phyloP scores from a whole-genome alignment of 2,113 vertebrate species.

The Hepsetus odoe region DNA sequence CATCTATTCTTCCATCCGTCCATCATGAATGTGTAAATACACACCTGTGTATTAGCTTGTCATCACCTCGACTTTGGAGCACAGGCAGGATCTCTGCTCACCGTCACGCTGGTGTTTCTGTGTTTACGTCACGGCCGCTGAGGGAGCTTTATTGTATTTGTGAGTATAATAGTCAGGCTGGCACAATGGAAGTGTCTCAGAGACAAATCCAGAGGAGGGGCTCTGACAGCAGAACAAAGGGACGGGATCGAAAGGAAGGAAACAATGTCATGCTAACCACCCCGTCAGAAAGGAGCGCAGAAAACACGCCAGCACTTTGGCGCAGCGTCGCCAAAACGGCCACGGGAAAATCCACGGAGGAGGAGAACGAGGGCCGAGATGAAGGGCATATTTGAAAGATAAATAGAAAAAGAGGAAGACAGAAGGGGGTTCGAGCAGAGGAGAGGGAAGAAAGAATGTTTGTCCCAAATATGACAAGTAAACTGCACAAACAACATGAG shows the following conservation, averaged over 20 bases:
- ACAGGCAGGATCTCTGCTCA: not conserved
- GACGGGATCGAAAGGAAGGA: slow-evolving; percentile 17
- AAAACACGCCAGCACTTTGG: not conserved
- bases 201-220: slow-evolving; percentile 56
- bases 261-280: slow-evolving; percentile 29
- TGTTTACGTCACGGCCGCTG: slow-evolving; percentile 29
- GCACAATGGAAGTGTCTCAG: slow-evolving; percentile 36
- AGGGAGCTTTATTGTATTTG: slow-evolving; percentile 4
- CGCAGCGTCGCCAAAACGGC: slow-evolving; percentile 7
- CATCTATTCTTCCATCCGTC: no score
- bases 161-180: slow-evolving; percentile 25
- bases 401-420: slow-evolving; percentile 24
- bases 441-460: slow-evolving; percentile 42
- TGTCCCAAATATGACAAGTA: slow-evolving; percentile 52
- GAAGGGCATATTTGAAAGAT: slow-evolving; percentile 38
- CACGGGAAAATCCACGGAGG: slow-evolving; percentile 27
- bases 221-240: slow-evolving; percentile 59
- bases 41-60: not conserved
- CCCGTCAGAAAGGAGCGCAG: slow-evolving; percentile 13
- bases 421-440: slow-evolving; percentile 21
- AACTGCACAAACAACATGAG: slow-evolving; percentile 27
- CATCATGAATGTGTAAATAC: no score
- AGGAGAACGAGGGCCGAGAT: slow-evolving; percentile 21
- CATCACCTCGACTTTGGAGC: not conserved
- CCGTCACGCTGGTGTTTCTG: not conserved